Percentiles rank a stretch among this genome's conserved stretches.
These are phyloP conservation scores for Chelon auratus DNA, from an alignment of 2,797 vertebrate species.

Conservation along the genomic window DNA sequence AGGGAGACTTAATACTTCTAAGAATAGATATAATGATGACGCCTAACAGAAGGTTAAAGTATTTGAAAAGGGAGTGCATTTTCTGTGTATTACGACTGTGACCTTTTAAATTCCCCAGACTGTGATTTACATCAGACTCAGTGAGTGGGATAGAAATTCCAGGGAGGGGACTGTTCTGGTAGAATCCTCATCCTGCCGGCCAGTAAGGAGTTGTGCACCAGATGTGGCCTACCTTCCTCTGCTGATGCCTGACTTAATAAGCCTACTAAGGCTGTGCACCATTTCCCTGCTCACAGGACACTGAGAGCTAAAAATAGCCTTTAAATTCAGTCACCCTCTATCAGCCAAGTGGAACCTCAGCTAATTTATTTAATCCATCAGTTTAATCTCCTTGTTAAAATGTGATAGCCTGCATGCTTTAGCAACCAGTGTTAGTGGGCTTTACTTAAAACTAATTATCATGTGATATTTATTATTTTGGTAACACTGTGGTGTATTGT, in stretches of 20 bases:
- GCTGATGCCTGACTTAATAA: conserved; percentile 67
- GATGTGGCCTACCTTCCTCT: conserved; percentile 67
- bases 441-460: conserved; percentile 16
- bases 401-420: conserved; percentile 23
- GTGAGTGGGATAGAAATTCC: conserved; percentile 59
- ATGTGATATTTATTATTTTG: background rate
- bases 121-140: conserved; percentile 49
- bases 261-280: conserved; percentile 53
- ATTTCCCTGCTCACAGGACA: conserved; percentile 47
- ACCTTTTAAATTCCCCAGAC: conserved; percentile 67
- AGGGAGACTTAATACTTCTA: conserved; percentile 48
- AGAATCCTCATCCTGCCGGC: conserved; percentile 38
- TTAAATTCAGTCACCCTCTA: conserved; percentile 62
- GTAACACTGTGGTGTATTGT: background rate
- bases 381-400: conserved; percentile 65
- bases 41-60: conserved; percentile 56
- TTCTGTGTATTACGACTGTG: conserved; percentile 47
- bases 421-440: conserved; percentile 6
- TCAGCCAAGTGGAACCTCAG: conserved; percentile 64
- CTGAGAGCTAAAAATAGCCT: conserved; percentile 70
- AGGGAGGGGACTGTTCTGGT: conserved; percentile 56
- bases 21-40: conserved; percentile 64
- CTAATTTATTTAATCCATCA: conserved; percentile 68
- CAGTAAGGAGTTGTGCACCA: conserved; percentile 44
- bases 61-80: conserved; percentile 71